Percentiles rank a stretch among this genome's conserved stretches.
Conservation (phyloP, 2,888 invertebrate species). For the Andrena haemorrhoa region DNA sequence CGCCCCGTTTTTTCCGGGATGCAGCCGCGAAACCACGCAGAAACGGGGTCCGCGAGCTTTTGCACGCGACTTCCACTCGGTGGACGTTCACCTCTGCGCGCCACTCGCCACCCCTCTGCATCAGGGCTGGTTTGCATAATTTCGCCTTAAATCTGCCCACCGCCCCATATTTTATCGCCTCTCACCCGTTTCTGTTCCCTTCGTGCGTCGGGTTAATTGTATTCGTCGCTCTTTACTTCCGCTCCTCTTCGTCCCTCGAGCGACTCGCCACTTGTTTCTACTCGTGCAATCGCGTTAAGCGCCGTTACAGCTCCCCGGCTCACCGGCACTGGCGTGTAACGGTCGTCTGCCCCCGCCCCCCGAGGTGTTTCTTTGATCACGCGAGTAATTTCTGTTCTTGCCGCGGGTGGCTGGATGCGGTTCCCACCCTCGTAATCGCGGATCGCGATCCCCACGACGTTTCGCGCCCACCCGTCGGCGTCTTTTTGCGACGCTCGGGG, state of each 20-base stretch:
- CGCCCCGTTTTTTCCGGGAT: constrained; percentile 20
- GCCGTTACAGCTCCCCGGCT: not conserved
- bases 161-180: not conserved
- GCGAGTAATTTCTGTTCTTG: constrained; percentile 22
- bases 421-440: not conserved
- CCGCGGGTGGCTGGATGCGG: not conserved
- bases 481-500: constrained; percentile 22
- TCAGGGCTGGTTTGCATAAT: constrained; percentile 31
- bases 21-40: constrained; percentile 42
- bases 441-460: constrained; percentile 19
- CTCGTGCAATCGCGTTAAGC: not conserved
- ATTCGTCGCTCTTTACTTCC: not conserved
- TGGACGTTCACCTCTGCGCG: constrained; percentile 37
- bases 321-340: not conserved
- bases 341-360: not conserved
- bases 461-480: not conserved
- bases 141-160: constrained; percentile 21
- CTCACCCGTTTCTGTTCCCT: not conserved
- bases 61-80: constrained; percentile 6
- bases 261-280: not conserved
- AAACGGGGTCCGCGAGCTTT: constrained; percentile 7
- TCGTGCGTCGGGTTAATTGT: constrained; percentile 11
- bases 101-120: not conserved
- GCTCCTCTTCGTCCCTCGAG: no score
- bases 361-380: not conserved